These are phyloP conservation scores for Heliopora coerulea DNA, from an alignment of 92 coral and sea anemone genomes.

Conservation along the genomic window DNA sequence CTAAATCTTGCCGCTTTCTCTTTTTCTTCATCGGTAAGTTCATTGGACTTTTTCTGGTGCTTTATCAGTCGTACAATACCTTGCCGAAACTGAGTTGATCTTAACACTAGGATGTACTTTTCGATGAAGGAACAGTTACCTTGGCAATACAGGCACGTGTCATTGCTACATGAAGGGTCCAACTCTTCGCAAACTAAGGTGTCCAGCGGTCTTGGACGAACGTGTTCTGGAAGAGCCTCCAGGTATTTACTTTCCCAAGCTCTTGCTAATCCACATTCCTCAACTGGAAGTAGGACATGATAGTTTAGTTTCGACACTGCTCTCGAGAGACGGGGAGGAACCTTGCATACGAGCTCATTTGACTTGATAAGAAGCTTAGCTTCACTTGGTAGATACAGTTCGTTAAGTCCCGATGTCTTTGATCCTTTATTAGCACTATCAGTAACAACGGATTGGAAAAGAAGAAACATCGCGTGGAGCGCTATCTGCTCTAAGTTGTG, in stretches of 20 bases:
- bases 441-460: conserved; percentile 62
- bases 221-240: conserved; percentile 73
- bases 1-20: conserved; percentile 65
- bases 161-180: conserved; percentile 59
- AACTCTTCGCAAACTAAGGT: conserved; percentile 81
- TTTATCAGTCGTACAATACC: conserved; percentile 81
- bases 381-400: conserved; percentile 83
- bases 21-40: conserved; percentile 71
- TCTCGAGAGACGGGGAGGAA: conserved; percentile 86
- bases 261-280: conserved; percentile 89
- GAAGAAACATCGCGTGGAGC: conserved; percentile 74
- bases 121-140: conserved; percentile 3
- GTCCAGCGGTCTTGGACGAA: conserved; percentile 74
- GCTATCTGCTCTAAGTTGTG: conserved; percentile 82
- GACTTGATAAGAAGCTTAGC: conserved; percentile 35
- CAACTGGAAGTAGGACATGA: conserved; percentile 78
- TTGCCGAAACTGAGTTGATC: conserved; percentile 11
- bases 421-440: conserved; percentile 33
- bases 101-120: background rate
- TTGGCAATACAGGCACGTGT: conserved; percentile 25
- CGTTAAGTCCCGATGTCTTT: conserved; percentile 54
- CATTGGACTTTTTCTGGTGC: conserved; percentile 81
- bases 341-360: conserved; percentile 74
- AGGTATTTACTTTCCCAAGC: conserved; percentile 57
- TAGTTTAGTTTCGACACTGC: conserved; percentile 81